A percentile compares a stretch with the other conserved stretches of the same genome.
Evolutionary conservation across 2,113 vertebrate genomes (phyloP).

Genomic region (Sterrhoptilus dennistouni): DNA sequence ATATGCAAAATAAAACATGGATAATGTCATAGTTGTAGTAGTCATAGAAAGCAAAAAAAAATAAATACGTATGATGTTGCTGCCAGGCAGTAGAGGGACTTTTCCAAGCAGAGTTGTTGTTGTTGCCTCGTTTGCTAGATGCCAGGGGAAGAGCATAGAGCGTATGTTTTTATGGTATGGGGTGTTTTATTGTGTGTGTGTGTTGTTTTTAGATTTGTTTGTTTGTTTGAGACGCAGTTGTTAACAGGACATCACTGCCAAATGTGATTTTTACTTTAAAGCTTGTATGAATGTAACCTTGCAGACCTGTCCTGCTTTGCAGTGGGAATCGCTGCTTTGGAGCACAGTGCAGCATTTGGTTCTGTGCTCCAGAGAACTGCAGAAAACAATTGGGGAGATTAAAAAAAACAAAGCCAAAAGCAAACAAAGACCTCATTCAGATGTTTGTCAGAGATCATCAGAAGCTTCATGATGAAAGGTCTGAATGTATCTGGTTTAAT

Average conservation of each 20-base stretch:
- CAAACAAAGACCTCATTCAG: slow-evolving; percentile 50
- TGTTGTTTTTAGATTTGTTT: slow-evolving; percentile 32
- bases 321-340: neutral
- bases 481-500: slow-evolving; percentile 60
- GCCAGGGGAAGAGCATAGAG: slow-evolving; percentile 16
- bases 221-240: neutral
- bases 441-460: slow-evolving; percentile 34
- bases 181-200: neutral
- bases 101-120: neutral
- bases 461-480: slow-evolving; percentile 51
- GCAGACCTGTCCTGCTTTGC: slow-evolving; percentile 12
- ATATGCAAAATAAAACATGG: slow-evolving; percentile 77
- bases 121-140: slow-evolving; percentile 43
- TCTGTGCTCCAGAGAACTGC: neutral
- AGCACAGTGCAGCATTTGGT: neutral
- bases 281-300: neutral
- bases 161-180: neutral
- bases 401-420: slow-evolving; percentile 23
- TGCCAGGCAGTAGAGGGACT: slow-evolving; percentile 37
- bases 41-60: slow-evolving; percentile 34
- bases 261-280: slow-evolving; percentile 18
- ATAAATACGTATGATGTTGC: slow-evolving; percentile 15
- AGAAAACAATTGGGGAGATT: neutral
- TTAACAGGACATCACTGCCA: slow-evolving; percentile 7
- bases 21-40: slow-evolving; percentile 72